Evolutionary conservation across 2,888 invertebrate species (phyloP).

Genomic region (Aspidiotus destructor): DNA sequence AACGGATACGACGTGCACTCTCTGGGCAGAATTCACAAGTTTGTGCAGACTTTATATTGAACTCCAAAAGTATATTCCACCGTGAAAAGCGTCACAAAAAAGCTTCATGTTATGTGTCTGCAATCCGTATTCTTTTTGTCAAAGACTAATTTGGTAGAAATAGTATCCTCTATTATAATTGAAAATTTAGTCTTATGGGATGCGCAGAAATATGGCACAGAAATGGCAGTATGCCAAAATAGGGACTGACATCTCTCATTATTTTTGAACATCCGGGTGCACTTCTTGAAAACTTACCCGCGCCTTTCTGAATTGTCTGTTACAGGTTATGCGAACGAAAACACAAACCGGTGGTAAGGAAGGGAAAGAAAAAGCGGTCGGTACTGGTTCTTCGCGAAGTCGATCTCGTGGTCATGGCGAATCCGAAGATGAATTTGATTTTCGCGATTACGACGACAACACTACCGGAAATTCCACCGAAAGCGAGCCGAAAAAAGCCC

Average conservation of each 20-base stretch:
- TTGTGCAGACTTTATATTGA: slow-evolving; percentile 10
- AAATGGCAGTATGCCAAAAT: too few species aligned
- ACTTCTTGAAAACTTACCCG: too few species aligned
- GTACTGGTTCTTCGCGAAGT: slow-evolving; percentile 34
- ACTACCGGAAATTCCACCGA: slow-evolving; percentile 18
- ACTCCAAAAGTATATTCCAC: background rate
- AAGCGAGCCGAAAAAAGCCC: slow-evolving; percentile 11
- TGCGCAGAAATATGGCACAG: too few species aligned
- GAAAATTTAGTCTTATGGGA: too few species aligned
- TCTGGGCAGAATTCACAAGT: slow-evolving; percentile 39
- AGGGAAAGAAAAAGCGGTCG: slow-evolving; percentile 32
- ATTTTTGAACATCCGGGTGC: too few species aligned
- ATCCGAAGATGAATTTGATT: slow-evolving; percentile 23
- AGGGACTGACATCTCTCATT: too few species aligned
- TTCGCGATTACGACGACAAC: slow-evolving; percentile 33
- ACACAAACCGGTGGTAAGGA: slow-evolving; percentile 34
- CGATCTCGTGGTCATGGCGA: slow-evolving; percentile 22
- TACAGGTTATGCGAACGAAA: slow-evolving; percentile 33
- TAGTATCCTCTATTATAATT: too few species aligned
- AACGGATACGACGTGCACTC: slow-evolving; percentile 37
- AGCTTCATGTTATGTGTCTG: too few species aligned
- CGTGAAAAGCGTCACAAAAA: too few species aligned
- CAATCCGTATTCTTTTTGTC: too few species aligned
- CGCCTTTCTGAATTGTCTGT: too few species aligned
- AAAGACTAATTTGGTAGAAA: too few species aligned